Base-by-base conservation (phyloP, 2,888 invertebrate species). In the Desoria tigrina region DNA sequence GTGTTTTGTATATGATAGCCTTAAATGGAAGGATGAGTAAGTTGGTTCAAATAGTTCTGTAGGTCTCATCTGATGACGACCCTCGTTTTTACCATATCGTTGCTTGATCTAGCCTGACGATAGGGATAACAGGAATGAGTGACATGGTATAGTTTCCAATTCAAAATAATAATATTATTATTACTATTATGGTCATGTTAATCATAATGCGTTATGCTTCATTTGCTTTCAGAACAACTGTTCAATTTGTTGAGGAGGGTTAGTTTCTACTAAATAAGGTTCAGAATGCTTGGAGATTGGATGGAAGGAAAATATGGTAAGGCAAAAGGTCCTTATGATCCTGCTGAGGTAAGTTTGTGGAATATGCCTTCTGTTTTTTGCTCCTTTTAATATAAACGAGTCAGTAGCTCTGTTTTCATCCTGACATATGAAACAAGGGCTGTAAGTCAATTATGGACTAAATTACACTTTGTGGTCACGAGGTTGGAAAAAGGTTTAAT, bases 1-100 rank as follows among this genome's bases (percentile, higher is more conserved):
- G 23, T 58, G 58, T 42, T 58, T 58, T 57, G 57, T 21, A 42
- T 58, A 45, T 58, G 72, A 72, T 72, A 72, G 68, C 72, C 72
- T 65, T 69, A 72, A 63, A 72, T 66, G 72, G 72, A 54, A 65
- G 69, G 69, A 69, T 69, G 72, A 67, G 67, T 63, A 58, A 58
- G 58, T 24, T 58, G 45, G 51, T 26, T 51, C 21, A 21, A 51
- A 51, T 24, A 51, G 21, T 11, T 45, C 45, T 18, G 6, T 45
- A n/a, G n/a, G 45, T 45, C 45, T n/a, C n/a, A n/a, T n/a, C n/a
- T n/a, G 21, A 6, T 45, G 45, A 18, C 18, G n/a, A 9, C 45
- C n/a, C n/a, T 51, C 24, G 11, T 51, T 51, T 51, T 51, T 24
- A 18, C 9, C n/a, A n/a, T n/a, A n/a, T n/a, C n/a, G 21, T 6